A percentile compares a stretch with the other conserved stretches of the same genome.
These are phyloP conservation scores for Ptychochromis oligacanthus DNA, from an alignment of 2,113 vertebrate species.

Conservation along the genomic window DNA sequence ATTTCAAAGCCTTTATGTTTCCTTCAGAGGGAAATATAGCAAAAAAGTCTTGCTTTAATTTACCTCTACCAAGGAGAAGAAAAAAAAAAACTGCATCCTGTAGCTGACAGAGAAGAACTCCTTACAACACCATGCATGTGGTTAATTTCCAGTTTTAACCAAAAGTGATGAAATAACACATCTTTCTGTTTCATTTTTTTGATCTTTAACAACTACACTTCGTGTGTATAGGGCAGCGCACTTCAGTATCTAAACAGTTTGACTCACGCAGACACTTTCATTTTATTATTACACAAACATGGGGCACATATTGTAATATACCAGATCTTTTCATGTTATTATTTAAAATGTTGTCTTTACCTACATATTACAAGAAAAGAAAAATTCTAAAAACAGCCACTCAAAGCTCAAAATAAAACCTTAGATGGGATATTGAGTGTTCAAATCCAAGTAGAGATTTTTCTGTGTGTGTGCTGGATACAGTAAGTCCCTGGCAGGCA, in stretches of 20 bases:
- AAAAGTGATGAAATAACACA: conserved; percentile 23
- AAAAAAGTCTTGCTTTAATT: conserved; percentile 57
- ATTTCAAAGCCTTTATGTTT: conserved; percentile 61
- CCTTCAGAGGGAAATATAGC: conserved; percentile 29
- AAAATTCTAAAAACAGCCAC: background rate
- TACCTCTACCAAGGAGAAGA: conserved; percentile 30
- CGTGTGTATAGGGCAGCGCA: background rate
- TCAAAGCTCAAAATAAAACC: conserved; percentile 30
- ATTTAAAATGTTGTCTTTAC: background rate
- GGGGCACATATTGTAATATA: background rate
- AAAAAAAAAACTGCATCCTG: background rate
- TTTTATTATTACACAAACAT: conserved; percentile 19
- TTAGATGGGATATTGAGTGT: conserved; percentile 16
- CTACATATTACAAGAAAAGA: background rate
- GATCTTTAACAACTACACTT: background rate
- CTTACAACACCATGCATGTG: conserved; percentile 43
- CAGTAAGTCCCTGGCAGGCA: conserved; percentile 62
- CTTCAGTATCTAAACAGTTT: background rate
- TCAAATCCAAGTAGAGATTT: conserved; percentile 50
- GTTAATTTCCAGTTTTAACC: conserved; percentile 33
- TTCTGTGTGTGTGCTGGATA: conserved; percentile 25
- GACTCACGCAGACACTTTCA: background rate
- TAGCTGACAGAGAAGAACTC: conserved; percentile 42
- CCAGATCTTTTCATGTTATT: background rate
- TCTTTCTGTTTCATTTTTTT: background rate